These are phyloP conservation scores for Tortricodes alternella DNA, from an alignment of 2,888 invertebrate species.

Conservation along the genomic window DNA sequence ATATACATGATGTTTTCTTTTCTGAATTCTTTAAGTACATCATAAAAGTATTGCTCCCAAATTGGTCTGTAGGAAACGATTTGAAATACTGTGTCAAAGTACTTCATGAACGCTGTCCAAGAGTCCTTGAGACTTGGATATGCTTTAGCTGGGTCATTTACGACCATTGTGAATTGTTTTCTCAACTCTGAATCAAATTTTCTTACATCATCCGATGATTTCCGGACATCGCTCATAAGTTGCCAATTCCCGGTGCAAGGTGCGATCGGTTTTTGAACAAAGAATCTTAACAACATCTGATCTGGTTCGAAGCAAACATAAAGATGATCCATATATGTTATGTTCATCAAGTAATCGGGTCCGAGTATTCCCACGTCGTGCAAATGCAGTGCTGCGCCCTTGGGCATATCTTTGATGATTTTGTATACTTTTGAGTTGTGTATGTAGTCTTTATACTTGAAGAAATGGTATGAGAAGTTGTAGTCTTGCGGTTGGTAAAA, in stretches of 20 bases:
- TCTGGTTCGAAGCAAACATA: slow-evolving; percentile 72
- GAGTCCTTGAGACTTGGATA: slow-evolving; percentile 81
- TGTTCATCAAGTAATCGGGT: slow-evolving; percentile 83
- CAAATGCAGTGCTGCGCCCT: slow-evolving; percentile 87
- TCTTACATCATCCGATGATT: slow-evolving; percentile 56
- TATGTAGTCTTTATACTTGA: slow-evolving; percentile 83
- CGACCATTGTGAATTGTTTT: slow-evolving; percentile 80
- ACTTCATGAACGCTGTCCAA: slow-evolving; percentile 82
- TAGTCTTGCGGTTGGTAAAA: slow-evolving; percentile 81
- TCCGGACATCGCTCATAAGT: slow-evolving; percentile 69
- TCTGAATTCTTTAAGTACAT: slow-evolving; percentile 83
- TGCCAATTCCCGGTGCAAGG: slow-evolving; percentile 67
- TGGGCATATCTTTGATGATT: slow-evolving; percentile 87
- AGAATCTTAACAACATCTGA: slow-evolving; percentile 51
- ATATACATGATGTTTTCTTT: slow-evolving; percentile 87
- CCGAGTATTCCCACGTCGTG: slow-evolving; percentile 86
- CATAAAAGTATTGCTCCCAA: slow-evolving; percentile 86
- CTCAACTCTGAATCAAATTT: slow-evolving; percentile 79
- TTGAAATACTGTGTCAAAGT: slow-evolving; percentile 79
- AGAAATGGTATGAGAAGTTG: slow-evolving; percentile 86
- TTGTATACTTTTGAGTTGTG: slow-evolving; percentile 84
- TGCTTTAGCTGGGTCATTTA: slow-evolving; percentile 63
- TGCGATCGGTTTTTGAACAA: slow-evolving; percentile 45
- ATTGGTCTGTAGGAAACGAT: slow-evolving; percentile 84
- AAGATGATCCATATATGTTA: slow-evolving; percentile 84